Percentiles rank a stretch among this genome's conserved stretches.
Evolutionary conservation across 2,888 invertebrate genomes (phyloP).

Genomic region (Salticus scenicus): DNA sequence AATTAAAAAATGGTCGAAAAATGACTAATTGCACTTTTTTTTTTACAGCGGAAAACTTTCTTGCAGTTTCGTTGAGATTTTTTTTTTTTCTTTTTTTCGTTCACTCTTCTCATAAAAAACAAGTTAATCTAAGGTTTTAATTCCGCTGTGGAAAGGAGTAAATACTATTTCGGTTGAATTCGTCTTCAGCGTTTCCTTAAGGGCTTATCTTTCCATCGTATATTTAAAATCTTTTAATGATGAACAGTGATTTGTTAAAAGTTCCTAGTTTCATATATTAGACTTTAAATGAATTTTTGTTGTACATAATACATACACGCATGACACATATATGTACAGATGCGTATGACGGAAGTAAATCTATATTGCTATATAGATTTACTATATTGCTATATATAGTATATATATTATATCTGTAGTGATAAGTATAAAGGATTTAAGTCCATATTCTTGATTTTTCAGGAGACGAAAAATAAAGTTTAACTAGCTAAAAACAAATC

Average conservation of each 20-base stretch:
- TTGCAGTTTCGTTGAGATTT: conserved; percentile 17
- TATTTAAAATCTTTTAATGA: not conserved
- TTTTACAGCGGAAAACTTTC: conserved; percentile 44
- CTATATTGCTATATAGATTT: too few relatives aligned
- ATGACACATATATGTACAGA: too few relatives aligned
- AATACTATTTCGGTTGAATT: conserved; percentile 39
- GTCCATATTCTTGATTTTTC: too few relatives aligned
- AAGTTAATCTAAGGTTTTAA: conserved; percentile 56
- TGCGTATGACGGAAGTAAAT: too few relatives aligned
- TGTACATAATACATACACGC: too few relatives aligned
- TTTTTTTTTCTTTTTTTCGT: conserved; percentile 41
- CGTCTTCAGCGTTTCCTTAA: conserved; percentile 44
- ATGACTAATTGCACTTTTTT: conserved; percentile 65
- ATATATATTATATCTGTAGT: too few relatives aligned
- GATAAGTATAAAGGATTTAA: too few relatives aligned
- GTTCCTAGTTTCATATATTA: conserved; percentile 33
- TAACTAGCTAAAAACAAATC: too few relatives aligned
- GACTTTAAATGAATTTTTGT: too few relatives aligned
- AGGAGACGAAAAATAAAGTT: too few relatives aligned
- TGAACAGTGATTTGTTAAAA: conserved; percentile 34
- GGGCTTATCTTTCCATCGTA: conserved; percentile 27
- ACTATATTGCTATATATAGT: too few relatives aligned
- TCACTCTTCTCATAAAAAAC: conserved; percentile 40
- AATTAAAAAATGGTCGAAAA: conserved; percentile 57
- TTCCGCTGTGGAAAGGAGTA: conserved; percentile 36